These are phyloP conservation scores for Eilema depressum DNA, from an alignment of 2,888 invertebrate genomes.

Conservation along the genomic window DNA sequence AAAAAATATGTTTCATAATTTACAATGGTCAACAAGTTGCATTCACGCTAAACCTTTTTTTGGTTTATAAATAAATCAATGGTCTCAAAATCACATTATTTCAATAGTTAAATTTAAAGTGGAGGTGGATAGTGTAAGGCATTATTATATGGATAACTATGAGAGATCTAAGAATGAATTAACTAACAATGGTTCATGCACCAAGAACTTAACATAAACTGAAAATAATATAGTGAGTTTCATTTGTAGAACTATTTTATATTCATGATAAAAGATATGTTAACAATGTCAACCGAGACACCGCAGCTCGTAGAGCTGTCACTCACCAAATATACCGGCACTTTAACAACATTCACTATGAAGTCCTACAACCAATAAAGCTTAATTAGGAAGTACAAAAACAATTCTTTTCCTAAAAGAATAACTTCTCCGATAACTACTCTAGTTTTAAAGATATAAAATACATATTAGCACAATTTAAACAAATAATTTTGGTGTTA, in stretches of 20 bases:
- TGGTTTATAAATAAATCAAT: slow-evolving; percentile 79
- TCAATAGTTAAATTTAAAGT: slow-evolving; percentile 55
- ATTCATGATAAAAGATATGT: slow-evolving; percentile 52
- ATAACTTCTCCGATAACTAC: slow-evolving; percentile 75
- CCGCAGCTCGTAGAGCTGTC: slow-evolving; percentile 29
- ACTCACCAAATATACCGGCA: slow-evolving; percentile 40
- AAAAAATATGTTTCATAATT: slow-evolving; percentile 53
- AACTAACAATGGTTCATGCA: slow-evolving; percentile 51
- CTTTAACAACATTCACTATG: slow-evolving; percentile 46
- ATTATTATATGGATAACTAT: slow-evolving; percentile 53
- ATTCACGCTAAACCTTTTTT: slow-evolving; percentile 70
- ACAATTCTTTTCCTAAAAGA: slow-evolving; percentile 85
- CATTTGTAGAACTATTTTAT: slow-evolving; percentile 46
- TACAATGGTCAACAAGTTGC: slow-evolving; percentile 72
- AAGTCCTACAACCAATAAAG: slow-evolving; percentile 65
- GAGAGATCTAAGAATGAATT: slow-evolving; percentile 47
- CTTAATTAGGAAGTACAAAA: slow-evolving; percentile 71
- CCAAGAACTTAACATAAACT: slow-evolving; percentile 48
- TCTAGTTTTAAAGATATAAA: slow-evolving; percentile 61
- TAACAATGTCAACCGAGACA: slow-evolving; percentile 33
- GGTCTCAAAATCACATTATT: slow-evolving; percentile 82
- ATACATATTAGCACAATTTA: slow-evolving; percentile 66
- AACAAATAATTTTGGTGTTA: slow-evolving; percentile 68
- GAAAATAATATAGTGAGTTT: slow-evolving; percentile 42
- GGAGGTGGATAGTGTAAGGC: slow-evolving; percentile 52